Percentiles rank a stretch among this genome's conserved stretches.
Conservation (phyloP, 2,113 vertebrate genomes). For the Procavia capensis region DNA sequence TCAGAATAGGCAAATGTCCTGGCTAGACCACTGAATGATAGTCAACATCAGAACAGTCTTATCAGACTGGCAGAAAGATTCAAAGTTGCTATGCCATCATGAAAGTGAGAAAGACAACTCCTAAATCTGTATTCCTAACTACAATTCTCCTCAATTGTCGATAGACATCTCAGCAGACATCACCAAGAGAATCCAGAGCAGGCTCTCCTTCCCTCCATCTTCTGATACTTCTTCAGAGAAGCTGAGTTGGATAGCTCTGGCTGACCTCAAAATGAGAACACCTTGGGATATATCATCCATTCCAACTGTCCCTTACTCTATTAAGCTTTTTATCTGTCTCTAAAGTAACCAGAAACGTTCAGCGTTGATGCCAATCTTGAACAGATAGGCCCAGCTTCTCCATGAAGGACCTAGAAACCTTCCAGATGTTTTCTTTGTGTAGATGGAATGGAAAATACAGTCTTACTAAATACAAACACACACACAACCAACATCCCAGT, state of each 20-base stretch:
- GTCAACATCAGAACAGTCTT: background rate
- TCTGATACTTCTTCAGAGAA: background rate
- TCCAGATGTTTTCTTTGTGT: background rate
- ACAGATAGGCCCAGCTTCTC: background rate
- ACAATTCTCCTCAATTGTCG: background rate
- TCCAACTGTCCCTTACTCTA: background rate
- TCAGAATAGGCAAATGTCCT: background rate
- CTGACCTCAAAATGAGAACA: conserved; percentile 11
- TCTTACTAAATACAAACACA: conserved; percentile 16
- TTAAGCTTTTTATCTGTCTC: background rate
- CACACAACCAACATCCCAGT: background rate
- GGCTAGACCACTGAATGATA: background rate
- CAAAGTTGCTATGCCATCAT: background rate
- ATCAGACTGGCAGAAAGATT: background rate
- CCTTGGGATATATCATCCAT: background rate
- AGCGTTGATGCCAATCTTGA: background rate
- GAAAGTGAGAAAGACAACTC: background rate
- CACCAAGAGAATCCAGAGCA: background rate
- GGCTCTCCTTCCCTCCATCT: background rate
- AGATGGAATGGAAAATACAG: background rate
- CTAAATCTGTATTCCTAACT: background rate
- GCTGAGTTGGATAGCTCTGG: background rate
- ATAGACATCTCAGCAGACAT: background rate
- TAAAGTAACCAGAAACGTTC: background rate
- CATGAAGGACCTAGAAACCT: background rate